Percentiles rank a stretch among this genome's conserved stretches.
Conservation (phyloP, 2,888 invertebrate genomes). For the Diaprepes abbreviatus region DNA sequence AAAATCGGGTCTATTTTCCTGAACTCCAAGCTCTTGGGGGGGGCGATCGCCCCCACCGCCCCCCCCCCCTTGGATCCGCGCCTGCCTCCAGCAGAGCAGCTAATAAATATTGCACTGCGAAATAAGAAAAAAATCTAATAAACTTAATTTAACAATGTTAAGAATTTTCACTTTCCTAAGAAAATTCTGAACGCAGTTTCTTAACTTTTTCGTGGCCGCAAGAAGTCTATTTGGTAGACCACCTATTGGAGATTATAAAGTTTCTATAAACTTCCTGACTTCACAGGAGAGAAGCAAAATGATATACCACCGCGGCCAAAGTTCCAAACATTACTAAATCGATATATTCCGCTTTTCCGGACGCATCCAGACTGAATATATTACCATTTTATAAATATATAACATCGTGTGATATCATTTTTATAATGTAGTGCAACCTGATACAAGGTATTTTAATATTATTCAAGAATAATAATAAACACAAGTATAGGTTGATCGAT, state of each 20-base stretch:
- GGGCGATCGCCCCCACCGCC: no score
- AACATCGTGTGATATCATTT: not conserved
- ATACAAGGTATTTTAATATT: not conserved
- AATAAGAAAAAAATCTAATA: not conserved
- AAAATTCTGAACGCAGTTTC: not conserved
- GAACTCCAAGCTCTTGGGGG: no score
- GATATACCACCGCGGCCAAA: slow-evolving; percentile 21
- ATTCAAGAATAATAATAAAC: no score
- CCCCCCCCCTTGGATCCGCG: no score
- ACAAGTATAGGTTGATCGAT: no score
- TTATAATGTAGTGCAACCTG: not conserved
- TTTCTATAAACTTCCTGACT: slow-evolving; percentile 17
- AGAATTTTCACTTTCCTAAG: not conserved
- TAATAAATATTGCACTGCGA: not conserved
- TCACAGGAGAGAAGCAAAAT: slow-evolving; percentile 7
- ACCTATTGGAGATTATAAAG: slow-evolving; percentile 21
- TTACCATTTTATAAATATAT: slow-evolving; percentile 20
- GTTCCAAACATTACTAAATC: slow-evolving; percentile 20
- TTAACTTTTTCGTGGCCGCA: not conserved
- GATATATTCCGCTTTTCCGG: slow-evolving; percentile 3
- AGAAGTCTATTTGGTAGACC: slow-evolving; percentile 12
- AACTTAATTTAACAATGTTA: not conserved
- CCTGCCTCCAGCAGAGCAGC: no score
- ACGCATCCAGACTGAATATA: slow-evolving; percentile 15
- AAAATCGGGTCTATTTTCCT: no score